Conservation (phyloP, 2,888 invertebrate genomes). For the Liodrosophila aerea region DNA sequence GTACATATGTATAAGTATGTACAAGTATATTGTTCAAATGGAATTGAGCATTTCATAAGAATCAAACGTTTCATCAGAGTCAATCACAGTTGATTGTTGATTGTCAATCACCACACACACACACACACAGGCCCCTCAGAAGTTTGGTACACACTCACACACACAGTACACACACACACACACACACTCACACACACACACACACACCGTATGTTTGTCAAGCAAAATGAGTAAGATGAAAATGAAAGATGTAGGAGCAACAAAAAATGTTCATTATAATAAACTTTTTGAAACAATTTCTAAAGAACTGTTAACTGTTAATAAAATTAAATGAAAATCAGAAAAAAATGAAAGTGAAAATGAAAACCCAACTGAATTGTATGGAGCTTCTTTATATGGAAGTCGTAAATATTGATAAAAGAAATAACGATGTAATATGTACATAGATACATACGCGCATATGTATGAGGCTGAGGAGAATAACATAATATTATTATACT, state of each 20-base stretch:
- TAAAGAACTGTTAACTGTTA: constrained; percentile 68
- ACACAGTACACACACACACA: constrained; percentile 10
- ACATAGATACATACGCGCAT: constrained; percentile 45
- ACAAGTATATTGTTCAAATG: constrained; percentile 33
- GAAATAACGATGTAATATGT: constrained; percentile 18
- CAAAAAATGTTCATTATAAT: constrained; percentile 56
- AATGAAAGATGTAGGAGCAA: constrained; percentile 24
- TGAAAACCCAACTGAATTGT: constrained; percentile 30
- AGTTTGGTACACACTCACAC: constrained; percentile 36
- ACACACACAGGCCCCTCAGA: constrained; percentile 34
- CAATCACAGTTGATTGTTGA: background rate
- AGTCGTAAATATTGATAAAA: constrained; percentile 29
- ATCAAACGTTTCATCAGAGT: background rate
- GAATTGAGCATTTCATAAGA: constrained; percentile 39
- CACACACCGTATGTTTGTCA: constrained; percentile 58
- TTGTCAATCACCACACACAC: constrained; percentile 2
- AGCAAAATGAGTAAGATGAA: constrained; percentile 44
- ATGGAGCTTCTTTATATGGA: constrained; percentile 33
- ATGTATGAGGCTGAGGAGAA: constrained; percentile 61
- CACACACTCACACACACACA: background rate
- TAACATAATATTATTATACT: constrained; percentile 41
- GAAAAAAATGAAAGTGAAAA: constrained; percentile 6
- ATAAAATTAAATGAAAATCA: constrained; percentile 36
- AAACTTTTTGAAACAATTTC: constrained; percentile 64
- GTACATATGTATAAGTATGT: background rate